A percentile compares a stretch with the other conserved stretches of the same genome.
phyloP scores from a whole-genome alignment of 2,888 invertebrate species.

The Campoplex capitator region DNA sequence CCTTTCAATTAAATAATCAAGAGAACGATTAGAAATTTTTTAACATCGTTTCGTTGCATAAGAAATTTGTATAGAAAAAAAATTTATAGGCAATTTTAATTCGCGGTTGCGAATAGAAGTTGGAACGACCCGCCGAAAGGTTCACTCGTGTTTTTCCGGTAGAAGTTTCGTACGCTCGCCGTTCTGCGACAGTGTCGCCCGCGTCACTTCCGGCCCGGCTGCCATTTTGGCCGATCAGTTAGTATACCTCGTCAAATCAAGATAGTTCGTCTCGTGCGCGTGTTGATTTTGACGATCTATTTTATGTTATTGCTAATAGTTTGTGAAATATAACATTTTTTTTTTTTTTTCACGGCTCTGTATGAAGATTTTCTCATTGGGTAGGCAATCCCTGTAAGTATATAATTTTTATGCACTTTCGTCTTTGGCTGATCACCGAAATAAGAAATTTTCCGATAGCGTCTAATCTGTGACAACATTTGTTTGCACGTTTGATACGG shows the following conservation, averaged over 20 bases:
- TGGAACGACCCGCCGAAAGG: too few species aligned
- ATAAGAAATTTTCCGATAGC: not conserved
- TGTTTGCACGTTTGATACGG: not conserved
- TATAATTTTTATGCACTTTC: not conserved
- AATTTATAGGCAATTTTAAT: too few species aligned
- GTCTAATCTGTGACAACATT: not conserved
- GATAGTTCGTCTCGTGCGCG: conserved; percentile 24
- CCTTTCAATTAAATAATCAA: too few species aligned
- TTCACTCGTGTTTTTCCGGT: conserved; percentile 6
- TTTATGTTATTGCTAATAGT: conserved; percentile 1
- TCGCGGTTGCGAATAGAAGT: too few species aligned
- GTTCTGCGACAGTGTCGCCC: conserved; percentile 2
- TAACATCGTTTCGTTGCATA: too few species aligned
- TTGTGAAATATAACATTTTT: not conserved
- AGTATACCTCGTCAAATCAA: not conserved
- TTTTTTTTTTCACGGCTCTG: not conserved
- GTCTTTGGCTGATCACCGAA: not conserved
- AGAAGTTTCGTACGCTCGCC: conserved; percentile 8
- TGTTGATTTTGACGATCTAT: not conserved
- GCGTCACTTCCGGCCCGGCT: conserved; percentile 48
- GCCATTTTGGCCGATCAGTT: conserved; percentile 62
- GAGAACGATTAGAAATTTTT: too few species aligned
- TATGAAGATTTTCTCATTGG: conserved; percentile 2
- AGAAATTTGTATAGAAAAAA: too few species aligned
- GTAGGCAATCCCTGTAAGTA: conserved; percentile 17